Base-by-base conservation (phyloP, 2,797 vertebrate species). In the Harpagifer antarcticus region DNA sequence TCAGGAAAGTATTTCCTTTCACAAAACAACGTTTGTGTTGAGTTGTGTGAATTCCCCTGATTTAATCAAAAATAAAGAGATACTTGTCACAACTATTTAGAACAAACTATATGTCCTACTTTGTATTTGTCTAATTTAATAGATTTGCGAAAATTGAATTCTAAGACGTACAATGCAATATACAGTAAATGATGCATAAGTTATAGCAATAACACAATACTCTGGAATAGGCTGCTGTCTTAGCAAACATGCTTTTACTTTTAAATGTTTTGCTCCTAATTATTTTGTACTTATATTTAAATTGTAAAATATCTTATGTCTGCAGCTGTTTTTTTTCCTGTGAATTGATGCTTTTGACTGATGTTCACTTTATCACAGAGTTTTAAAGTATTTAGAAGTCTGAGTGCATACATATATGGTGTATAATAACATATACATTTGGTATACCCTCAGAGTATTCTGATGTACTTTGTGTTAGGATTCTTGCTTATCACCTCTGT, bases 1-100 rank as follows among this genome's bases (percentile, higher is more conserved):
- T 67, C 79, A 74, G 74, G 78, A 47, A 86, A 80, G 52, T 63
- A 71, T 71, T 76, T 86, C 43, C 43, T 54, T 53, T 37, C 3
- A 57, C 19, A 64, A 69, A 77, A 71, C 50, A 53, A 6, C 13
- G 15, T 67, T 44, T 70, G 61, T 60, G 60, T 31, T 50, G 31
- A 59, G 2, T 63, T 47, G 27, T 43, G 42, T 53, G 47, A 65
- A 56, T 64, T 67, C 48, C 45, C n/a, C 27, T 44, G 45, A 74
- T 71, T 54, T 58, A 13, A 68, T 57, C 33, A 55, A 20, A 20
- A 19, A 33, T 52, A 68, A 60, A 65, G 7, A 40, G 9, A 27
- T 59, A 37, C 33, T 48, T 50, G n/a, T 52, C 49, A 27, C 1
- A 66, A 15, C 33, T 61, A n/a, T 60, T 86, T 76, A 49, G 43